Conservation (phyloP, 2,797 vertebrate species). For the Sebastes hubbsi region DNA sequence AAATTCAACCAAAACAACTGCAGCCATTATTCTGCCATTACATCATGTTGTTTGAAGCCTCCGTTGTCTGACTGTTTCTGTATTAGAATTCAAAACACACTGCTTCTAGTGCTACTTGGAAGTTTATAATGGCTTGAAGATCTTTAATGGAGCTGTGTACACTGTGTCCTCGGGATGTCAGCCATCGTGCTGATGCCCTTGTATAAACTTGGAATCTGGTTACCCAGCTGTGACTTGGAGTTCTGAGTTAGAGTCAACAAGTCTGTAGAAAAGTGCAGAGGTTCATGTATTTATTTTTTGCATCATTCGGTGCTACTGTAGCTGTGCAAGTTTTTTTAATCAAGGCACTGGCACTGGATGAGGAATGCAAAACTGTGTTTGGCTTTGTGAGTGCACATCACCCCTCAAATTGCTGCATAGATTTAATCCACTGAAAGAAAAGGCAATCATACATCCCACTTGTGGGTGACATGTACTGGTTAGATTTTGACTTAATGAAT, state of each 20-base stretch:
- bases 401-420: background rate
- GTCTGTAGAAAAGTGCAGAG: background rate
- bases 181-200: background rate
- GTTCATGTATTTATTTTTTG: conserved; percentile 3
- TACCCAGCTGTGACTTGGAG: background rate
- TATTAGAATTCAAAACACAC: background rate
- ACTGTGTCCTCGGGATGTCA: background rate
- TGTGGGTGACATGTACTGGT: background rate
- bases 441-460: background rate
- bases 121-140: conserved; percentile 17
- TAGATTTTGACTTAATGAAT: background rate
- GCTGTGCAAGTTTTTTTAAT: conserved; percentile 8
- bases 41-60: background rate
- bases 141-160: background rate
- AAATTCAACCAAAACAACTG: background rate
- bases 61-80: background rate
- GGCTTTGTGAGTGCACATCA: background rate
- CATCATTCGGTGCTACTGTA: background rate
- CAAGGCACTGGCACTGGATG: background rate
- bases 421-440: background rate
- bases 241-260: background rate
- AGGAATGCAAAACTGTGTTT: background rate
- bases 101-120: background rate
- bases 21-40: background rate
- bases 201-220: background rate